Base-by-base conservation (phyloP, 2,888 invertebrate species). In the Plusia festucae region DNA sequence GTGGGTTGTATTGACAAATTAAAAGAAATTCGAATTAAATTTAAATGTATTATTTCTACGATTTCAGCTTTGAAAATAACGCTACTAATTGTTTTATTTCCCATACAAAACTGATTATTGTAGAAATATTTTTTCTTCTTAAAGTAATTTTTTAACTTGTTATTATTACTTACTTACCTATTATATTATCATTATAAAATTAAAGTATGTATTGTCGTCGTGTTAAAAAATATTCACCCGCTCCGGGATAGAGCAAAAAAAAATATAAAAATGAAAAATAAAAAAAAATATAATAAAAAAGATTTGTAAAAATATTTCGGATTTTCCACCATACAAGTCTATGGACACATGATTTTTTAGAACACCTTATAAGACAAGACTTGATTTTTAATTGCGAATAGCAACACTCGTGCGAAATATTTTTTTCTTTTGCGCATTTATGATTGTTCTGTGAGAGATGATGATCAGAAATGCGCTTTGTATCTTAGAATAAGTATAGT, bases 211-310 rank as follows among this genome's bases (percentile, higher is more conserved):
- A 76, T 88, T 88, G 93, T 94, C 93, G 94, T 94, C 93, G 93
- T 94, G 93, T 92, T 81, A 79, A 79, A 82, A 87, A 68, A 76
- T 71, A 90, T 87, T 87, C 85, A 81, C 90, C 91, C 91, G 76
- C 87, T 91, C 93, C 92, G 93, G 93, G 93, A 81, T 90, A 90
- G 93, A 90, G 91, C 88, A 78, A 86, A 86, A 88, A 88, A 88
- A 76, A 76, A 61, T 65, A 79, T 82, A 86, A 82, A 70, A 64
- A 27, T 70, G 82, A 81, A 82, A 85, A 65, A 49, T 16, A 70
- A 78, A 79, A 78, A 82, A 79, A 85, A 86, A 85, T 80, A 64
- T 63, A 78, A 82, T 6, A 51, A 74, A 69, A 67, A 72, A 54
- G 68, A 82, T 89, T 91, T 88, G 83, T 84, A 87, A 84, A 87